Base-by-base conservation (phyloP, 2,888 invertebrate genomes). In the Euzetes globulus region DNA sequence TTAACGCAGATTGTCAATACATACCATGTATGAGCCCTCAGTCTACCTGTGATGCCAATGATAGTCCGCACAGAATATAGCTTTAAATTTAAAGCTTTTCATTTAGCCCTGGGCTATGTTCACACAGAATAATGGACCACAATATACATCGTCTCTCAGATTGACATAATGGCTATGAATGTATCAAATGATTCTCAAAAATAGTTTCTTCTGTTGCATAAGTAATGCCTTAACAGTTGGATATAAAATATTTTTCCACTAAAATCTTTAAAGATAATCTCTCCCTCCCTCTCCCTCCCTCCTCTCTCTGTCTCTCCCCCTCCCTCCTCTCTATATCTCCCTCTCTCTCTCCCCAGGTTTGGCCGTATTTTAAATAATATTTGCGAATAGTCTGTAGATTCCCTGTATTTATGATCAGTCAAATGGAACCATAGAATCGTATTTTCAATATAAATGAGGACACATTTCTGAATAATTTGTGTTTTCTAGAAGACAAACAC, bases 111-210 rank as follows among this genome's bases (percentile, higher is more conserved):
- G 22, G 68, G 68, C 68, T 2, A 41, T 60, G n/a, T 60, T 68
- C 29, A 15, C 58, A n/a, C 22, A 68, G 68, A 68, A 68, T 68
- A 68, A 68, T 68, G 68, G 68, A 41, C 29, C 65, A 37, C 65
- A 65, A 41, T 37, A 68, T 68, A 37, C 37, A 37, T 68, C 37
- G 25, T 33, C 68, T 68, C 45, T 68, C 19, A 37, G n/a, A 45
- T 68, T 27, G 58, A 58, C 58, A 58, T 58, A 58, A 27, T 27
- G 37, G 65, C 33, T 37, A 37, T 37, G 55, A 58, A 17, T 17
- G n/a, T 60, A 33, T 22, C 11, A 55, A 55, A 55, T 55, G 55
- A 9, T 55, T 55, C 11, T 13, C 33, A 41, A 68, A 68, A 68
- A 68, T 68, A 45, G 68, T 68, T 37, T 45, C 22, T 19, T 45